Evolutionary conservation across 2,888 invertebrate species (phyloP).

Genomic region (Epistrophella euchroma): DNA sequence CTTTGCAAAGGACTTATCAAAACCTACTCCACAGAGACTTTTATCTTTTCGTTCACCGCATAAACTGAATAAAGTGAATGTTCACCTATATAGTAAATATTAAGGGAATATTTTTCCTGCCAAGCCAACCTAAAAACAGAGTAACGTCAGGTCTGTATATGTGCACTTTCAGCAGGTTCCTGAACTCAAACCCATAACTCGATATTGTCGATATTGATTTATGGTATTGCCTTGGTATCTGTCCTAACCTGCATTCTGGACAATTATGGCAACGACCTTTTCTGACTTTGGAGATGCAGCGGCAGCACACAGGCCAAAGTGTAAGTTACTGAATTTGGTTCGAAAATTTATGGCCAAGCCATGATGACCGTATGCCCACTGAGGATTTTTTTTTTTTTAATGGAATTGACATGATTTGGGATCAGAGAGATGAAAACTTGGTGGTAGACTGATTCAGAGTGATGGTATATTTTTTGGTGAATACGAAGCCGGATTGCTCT

Average conservation of each 20-base stretch:
- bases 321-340: slow-evolving; percentile 67
- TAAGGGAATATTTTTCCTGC: slow-evolving; percentile 44
- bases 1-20: neutral
- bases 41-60: slow-evolving; percentile 55
- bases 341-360: slow-evolving; percentile 64
- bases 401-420: slow-evolving; percentile 53
- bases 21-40: slow-evolving; percentile 29
- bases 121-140: slow-evolving; percentile 28
- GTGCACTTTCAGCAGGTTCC: slow-evolving; percentile 23
- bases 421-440: slow-evolving; percentile 42
- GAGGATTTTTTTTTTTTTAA: slow-evolving; percentile 1
- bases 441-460: slow-evolving; percentile 36
- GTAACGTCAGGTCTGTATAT: neutral
- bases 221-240: slow-evolving; percentile 63
- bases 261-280: slow-evolving; percentile 40
- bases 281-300: slow-evolving; percentile 36
- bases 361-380: slow-evolving; percentile 39
- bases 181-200: slow-evolving; percentile 63
- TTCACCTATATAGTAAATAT: slow-evolving; percentile 48
- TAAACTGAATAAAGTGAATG: slow-evolving; percentile 71
- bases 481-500: slow-evolving; percentile 45
- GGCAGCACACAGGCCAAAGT: slow-evolving; percentile 59
- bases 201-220: slow-evolving; percentile 73
- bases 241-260: slow-evolving; percentile 45
- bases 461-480: slow-evolving; percentile 37